Evolutionary conservation across 1,140 invertebrate genomes (phyloP).

Genomic region (honey bee (Apis mellifera)): Amel_HAv3.1 CM009935.2:9517501-9518000

Average conservation of each 20-base stretch:
- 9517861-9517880: constrained; percentile 34
- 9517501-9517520: neutral
- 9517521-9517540: neutral
- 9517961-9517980: constrained; percentile 56
- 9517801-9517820: constrained; percentile 49
- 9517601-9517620: neutral
- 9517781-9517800: constrained; percentile 68
- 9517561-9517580: neutral
- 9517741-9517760: constrained; percentile 9
- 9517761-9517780: constrained; percentile 48
- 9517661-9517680: neutral
- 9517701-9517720: no score
- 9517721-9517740: neutral
- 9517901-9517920: constrained; percentile 54
- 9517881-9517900: constrained; percentile 52
- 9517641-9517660: neutral
- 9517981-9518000: constrained; percentile 44
- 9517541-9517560: neutral
- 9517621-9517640: neutral
- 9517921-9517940: constrained; percentile 53
- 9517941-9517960: neutral
- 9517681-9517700: neutral
- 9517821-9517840: constrained; percentile 25
- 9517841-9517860: constrained; percentile 25
- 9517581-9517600: neutral